Evolutionary conservation across 64 coral and sea anemone species (phyloP).

Genomic region (Pocillopora damicornis): DNA sequence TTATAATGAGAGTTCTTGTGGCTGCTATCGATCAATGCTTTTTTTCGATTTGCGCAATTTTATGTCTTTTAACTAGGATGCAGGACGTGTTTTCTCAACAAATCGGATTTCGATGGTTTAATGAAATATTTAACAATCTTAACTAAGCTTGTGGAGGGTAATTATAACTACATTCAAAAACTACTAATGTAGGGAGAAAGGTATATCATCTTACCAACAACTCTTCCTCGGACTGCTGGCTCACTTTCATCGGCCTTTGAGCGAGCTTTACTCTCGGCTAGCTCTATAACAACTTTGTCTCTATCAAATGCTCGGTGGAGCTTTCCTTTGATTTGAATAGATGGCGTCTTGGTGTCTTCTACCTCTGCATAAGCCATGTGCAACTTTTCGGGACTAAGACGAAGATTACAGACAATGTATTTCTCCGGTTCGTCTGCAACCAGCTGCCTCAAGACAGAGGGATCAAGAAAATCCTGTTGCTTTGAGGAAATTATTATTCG

Average conservation of each 20-base stretch:
- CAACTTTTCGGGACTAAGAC: constrained; percentile 33
- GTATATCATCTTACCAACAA: constrained; percentile 44
- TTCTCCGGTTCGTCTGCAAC: constrained; percentile 38
- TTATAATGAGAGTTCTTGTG: too few species aligned
- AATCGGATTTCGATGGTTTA: too few species aligned
- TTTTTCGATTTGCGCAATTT: too few species aligned
- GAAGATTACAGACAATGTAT: constrained; percentile 60
- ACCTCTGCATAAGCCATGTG: constrained; percentile 42
- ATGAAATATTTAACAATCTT: too few species aligned
- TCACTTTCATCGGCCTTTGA: neutral
- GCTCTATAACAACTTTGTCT: constrained; percentile 64
- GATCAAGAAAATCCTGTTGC: constrained; percentile 54
- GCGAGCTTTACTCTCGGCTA: neutral
- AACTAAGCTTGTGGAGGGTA: too few species aligned
- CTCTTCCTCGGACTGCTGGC: constrained; percentile 31
- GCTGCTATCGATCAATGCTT: too few species aligned
- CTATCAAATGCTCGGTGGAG: constrained; percentile 70
- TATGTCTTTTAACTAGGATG: too few species aligned
- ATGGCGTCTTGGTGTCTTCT: constrained; percentile 59
- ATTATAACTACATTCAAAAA: neutral
- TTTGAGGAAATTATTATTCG: constrained; percentile 23
- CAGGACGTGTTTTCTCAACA: too few species aligned
- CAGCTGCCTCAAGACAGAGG: constrained; percentile 40
- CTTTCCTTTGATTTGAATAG: constrained; percentile 62
- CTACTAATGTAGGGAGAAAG: neutral